phyloP scores from a whole-genome alignment of 2,113 vertebrate species.

The Phoenicopterus ruber region DNA sequence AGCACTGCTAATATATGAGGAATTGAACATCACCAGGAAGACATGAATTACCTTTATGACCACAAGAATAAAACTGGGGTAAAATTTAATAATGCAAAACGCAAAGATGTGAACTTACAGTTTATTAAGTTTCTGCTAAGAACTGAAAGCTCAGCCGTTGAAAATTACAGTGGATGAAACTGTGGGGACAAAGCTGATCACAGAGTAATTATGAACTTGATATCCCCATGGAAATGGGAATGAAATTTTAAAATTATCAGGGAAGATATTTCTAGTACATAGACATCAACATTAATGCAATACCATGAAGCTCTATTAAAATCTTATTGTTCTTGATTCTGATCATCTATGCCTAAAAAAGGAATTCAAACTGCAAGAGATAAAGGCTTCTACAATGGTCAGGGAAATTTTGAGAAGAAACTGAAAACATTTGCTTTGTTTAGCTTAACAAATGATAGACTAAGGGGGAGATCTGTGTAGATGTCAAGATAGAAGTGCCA shows the following conservation, averaged over 20 bases:
- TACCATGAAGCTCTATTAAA: neutral
- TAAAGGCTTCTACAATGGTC: neutral
- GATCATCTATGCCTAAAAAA: neutral
- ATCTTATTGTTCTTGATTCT: neutral
- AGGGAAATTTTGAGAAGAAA: neutral
- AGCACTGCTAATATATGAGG: neutral
- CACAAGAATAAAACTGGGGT: neutral
- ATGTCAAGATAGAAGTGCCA: neutral
- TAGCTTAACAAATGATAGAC: neutral
- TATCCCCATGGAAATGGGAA: neutral
- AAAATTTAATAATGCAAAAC: neutral
- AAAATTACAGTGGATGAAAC: neutral
- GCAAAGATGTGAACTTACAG: neutral
- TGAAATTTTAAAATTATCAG: neutral
- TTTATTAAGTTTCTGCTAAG: neutral
- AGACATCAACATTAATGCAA: neutral
- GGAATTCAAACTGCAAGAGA: neutral
- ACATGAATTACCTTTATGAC: neutral
- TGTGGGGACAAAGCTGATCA: neutral
- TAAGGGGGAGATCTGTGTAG: neutral
- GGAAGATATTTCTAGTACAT: neutral
- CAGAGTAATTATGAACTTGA: neutral
- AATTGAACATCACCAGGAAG: neutral
- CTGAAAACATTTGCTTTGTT: neutral
- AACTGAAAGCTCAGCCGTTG: neutral